A percentile compares a stretch with the other conserved stretches of the same genome.
Evolutionary conservation across 2,113 vertebrate genomes (phyloP).

Genomic region (Brachirus orientalis): DNA sequence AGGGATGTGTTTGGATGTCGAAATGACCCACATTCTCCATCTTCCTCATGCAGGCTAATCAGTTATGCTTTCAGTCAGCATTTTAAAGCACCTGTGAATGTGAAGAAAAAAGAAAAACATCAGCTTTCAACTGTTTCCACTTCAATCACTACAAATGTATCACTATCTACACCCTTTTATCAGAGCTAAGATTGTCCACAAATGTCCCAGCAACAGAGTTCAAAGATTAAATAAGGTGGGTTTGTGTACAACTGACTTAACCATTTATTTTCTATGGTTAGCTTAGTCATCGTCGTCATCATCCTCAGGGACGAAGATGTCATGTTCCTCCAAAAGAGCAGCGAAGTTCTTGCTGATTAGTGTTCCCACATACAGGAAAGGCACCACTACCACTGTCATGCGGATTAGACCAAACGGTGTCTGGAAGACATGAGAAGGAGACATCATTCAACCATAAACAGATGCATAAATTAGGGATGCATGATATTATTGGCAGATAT

Average conservation of each 20-base stretch:
- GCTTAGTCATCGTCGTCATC: slow-evolving; percentile 93
- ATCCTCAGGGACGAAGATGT: slow-evolving; percentile 97
- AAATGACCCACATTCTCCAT: slow-evolving; percentile 36
- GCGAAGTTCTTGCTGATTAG: slow-evolving; percentile 96
- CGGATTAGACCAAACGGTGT: slow-evolving; percentile 92
- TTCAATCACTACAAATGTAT: not conserved
- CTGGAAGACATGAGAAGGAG: slow-evolving; percentile 68
- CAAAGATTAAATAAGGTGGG: slow-evolving; percentile 14
- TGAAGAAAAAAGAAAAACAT: slow-evolving; percentile 13
- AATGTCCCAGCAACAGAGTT: not conserved
- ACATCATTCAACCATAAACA: not conserved
- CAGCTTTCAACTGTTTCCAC: not conserved
- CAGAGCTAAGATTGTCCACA: slow-evolving; percentile 7
- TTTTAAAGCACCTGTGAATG: slow-evolving; percentile 56
- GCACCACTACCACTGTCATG: slow-evolving; percentile 90
- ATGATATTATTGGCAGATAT: too few species aligned
- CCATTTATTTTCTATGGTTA: slow-evolving; percentile 8
- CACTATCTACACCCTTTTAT: slow-evolving; percentile 7
- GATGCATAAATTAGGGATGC: too few species aligned
- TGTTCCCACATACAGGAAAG: slow-evolving; percentile 94
- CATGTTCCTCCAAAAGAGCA: slow-evolving; percentile 93
- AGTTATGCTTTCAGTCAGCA: slow-evolving; percentile 43
- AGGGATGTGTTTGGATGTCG: slow-evolving; percentile 34
- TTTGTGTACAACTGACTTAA: slow-evolving; percentile 18
- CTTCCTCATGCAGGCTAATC: slow-evolving; percentile 39